These are phyloP conservation scores for Melanargia galathea DNA, from an alignment of 2,888 invertebrate species.

Conservation along the genomic window DNA sequence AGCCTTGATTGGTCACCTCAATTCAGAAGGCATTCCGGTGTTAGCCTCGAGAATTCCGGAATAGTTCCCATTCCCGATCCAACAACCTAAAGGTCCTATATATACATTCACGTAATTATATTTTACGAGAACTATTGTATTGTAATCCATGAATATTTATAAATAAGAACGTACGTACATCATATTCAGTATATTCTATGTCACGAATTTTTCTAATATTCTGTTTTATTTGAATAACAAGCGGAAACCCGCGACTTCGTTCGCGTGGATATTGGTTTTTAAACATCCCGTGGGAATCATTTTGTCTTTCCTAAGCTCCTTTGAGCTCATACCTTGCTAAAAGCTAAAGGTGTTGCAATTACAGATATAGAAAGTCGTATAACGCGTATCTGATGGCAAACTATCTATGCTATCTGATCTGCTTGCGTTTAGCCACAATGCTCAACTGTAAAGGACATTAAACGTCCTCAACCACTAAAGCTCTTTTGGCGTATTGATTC, in stretches of 20 bases:
- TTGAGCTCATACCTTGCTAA: background rate
- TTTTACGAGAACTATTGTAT: conserved; percentile 18
- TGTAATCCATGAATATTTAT: conserved; percentile 11
- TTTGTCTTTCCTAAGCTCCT: no score
- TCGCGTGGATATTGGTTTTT: no score
- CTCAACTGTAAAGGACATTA: background rate
- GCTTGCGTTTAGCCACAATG: conserved; percentile 5
- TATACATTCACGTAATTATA: conserved; percentile 28
- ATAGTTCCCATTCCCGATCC: conserved; percentile 64
- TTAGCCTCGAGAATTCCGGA: conserved; percentile 62
- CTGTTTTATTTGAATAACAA: no score
- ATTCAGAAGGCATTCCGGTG: conserved; percentile 64
- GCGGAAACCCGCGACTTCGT: no score
- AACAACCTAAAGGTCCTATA: conserved; percentile 36
- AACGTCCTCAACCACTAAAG: background rate
- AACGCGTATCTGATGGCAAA: background rate
- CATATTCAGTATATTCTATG: background rate
- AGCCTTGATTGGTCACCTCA: conserved; percentile 60
- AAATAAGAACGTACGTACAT: background rate
- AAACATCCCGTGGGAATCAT: no score
- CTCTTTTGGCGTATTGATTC: conserved; percentile 1
- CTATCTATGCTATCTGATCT: background rate
- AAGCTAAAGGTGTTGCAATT: background rate
- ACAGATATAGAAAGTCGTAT: background rate
- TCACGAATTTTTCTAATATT: no score